These are phyloP conservation scores for Masticophis lateralis DNA, from an alignment of 2,797 vertebrate genomes.

Conservation along the genomic window DNA sequence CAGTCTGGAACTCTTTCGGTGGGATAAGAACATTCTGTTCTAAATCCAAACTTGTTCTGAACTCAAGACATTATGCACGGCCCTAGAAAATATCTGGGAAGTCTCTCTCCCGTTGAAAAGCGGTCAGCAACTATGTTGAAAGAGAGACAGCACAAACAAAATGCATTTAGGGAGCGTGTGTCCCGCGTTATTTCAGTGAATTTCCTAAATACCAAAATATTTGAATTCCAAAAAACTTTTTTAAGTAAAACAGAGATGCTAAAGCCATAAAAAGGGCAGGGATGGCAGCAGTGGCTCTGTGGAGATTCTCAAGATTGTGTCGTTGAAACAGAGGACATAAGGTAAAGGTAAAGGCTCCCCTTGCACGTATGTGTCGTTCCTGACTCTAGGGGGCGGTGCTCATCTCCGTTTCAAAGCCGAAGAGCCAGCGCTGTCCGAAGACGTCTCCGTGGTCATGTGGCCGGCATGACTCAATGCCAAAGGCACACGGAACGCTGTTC, in stretches of 20 bases:
- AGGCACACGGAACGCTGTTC: fast-evolving
- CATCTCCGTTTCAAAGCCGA: no score
- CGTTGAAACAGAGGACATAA: background rate
- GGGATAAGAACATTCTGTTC: background rate
- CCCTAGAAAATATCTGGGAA: background rate
- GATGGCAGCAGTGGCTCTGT: background rate
- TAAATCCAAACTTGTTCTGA: background rate
- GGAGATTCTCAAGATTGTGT: background rate
- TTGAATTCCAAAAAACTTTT: background rate
- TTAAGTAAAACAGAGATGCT: background rate
- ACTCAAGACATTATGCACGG: background rate
- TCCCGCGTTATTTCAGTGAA: background rate
- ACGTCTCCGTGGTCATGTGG: no score
- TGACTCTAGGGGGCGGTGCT: no score
- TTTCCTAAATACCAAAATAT: background rate
- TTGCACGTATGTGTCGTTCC: no score
- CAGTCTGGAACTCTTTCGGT: background rate
- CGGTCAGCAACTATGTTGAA: background rate
- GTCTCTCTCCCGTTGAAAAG: background rate
- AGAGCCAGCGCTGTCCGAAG: no score
- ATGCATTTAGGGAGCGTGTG: background rate
- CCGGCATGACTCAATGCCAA: no score
- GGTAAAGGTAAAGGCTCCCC: no score
- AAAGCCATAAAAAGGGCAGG: background rate
- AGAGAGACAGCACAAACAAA: background rate